Evolutionary conservation across 2,888 invertebrate species (phyloP), one percentile per base, ranked within the genome.

Genomic region (Liopterus haemorrhoidalis): DNA sequence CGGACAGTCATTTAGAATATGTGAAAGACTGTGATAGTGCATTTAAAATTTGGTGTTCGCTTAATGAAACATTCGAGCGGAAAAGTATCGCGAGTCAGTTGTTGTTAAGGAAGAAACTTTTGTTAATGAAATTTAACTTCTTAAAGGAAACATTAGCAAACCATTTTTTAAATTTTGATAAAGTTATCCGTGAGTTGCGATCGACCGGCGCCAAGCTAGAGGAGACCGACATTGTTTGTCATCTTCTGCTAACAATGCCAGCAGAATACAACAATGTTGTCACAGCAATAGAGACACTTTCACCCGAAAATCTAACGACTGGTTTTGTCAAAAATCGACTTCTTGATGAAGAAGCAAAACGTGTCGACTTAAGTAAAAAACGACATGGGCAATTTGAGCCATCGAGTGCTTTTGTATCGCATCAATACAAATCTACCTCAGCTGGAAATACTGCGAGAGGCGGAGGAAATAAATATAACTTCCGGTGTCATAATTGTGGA

Each of bases 1-100:
- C 54, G 4, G 56, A 57, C 35, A 55, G 47, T 30, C 55, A 58
- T 27, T 39, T 58, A 37, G 58, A 58, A 46, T 59, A 57, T 27
- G 53, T 50, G 3, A 56, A 57, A 42, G 55, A 58, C n/a, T 49
- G 50, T 32, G 43, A 38, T 12, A 57, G 49, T 4, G 52, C 55
- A 22, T 53, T 51, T 28, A 49, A 56, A 8, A 48, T 56, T 14
- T 57, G 53, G 55, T 38, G 32, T 27, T 30, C 40, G 4, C 33
- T 57, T 24, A 24, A 21, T 14, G 22, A 50, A 6, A 54, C 51
- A 9, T 57, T 57, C 49, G 51, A 53, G 19, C 30, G 52, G 12
- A 54, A 49, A 49, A 51, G 56, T 6, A 49, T 56, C 8, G 50
- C 54, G 2, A 52, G 48, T 30, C 55, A 57, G 33, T 31, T 57